These are phyloP conservation scores for Paraplagusia blochii DNA, from an alignment of 2,113 vertebrate species.

Conservation along the genomic window DNA sequence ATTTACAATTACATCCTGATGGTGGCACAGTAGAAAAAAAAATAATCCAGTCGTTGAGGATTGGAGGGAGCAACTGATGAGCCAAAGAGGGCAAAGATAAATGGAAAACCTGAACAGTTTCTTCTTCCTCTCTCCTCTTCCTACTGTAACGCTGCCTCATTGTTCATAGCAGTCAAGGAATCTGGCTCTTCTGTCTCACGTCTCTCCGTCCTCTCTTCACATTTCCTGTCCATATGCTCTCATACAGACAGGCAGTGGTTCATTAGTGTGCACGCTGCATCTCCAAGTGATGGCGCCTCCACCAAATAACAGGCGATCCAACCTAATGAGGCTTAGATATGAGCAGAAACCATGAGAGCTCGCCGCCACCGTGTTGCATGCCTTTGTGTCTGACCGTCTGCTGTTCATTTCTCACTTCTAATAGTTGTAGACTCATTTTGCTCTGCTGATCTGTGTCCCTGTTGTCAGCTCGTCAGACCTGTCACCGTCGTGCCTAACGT, in stretches of 20 bases:
- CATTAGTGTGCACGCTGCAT: conserved; percentile 72
- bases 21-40: conserved; percentile 58
- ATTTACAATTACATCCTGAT: conserved; percentile 63
- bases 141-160: conserved; percentile 28
- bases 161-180: conserved; percentile 47
- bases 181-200: conserved; percentile 49
- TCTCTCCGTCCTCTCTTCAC: conserved; percentile 62
- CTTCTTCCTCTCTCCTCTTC: conserved; percentile 13
- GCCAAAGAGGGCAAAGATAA: conserved; percentile 47
- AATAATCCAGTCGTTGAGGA: conserved; percentile 58
- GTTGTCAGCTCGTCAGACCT: conserved; percentile 93
- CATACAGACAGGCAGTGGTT: conserved; percentile 68
- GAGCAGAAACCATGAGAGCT: conserved; percentile 56
- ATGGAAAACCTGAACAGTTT: conserved; percentile 48
- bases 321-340: conserved; percentile 81
- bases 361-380: conserved; percentile 32
- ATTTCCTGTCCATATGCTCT: conserved; percentile 69
- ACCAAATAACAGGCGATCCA: conserved; percentile 75
- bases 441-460: conserved; percentile 61
- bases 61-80: conserved; percentile 47
- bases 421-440: conserved; percentile 64
- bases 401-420: conserved; percentile 33
- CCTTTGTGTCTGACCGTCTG: conserved; percentile 26
- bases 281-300: conserved; percentile 72
- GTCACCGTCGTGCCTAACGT: conserved; percentile 99